A percentile compares a stretch with the other conserved stretches of the same genome.
These are phyloP conservation scores for Motacilla alba DNA, from an alignment of 2,113 vertebrate species.

Conservation along the genomic window DNA sequence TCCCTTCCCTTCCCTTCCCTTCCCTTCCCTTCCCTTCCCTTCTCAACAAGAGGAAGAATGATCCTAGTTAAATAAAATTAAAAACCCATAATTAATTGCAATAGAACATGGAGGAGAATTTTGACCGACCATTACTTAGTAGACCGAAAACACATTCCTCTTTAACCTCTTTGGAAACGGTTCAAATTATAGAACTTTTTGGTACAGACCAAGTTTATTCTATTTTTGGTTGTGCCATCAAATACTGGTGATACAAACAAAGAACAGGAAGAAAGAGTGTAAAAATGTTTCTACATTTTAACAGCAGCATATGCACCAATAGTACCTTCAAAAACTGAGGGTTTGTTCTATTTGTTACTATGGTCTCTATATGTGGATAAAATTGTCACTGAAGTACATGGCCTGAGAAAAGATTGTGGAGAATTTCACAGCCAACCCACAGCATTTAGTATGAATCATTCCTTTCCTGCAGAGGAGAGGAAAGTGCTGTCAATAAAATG, in stretches of 20 bases:
- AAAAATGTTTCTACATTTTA: not conserved
- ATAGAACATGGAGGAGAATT: not conserved
- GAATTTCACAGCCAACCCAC: not conserved
- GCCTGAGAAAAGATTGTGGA: not conserved
- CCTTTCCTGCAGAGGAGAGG: not conserved
- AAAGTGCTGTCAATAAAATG: not conserved
- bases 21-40: not conserved
- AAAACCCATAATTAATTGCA: not conserved
- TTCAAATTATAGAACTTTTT: not conserved
- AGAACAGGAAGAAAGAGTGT: not conserved
- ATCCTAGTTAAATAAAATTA: not conserved
- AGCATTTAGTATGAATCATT: not conserved
- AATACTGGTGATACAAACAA: not conserved
- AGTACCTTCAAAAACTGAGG: not conserved
- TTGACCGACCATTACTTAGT: not conserved
- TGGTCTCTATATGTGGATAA: not conserved
- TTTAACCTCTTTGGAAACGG: not conserved
- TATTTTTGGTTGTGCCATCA: not conserved
- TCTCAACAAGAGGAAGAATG: not conserved
- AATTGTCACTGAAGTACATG: not conserved
- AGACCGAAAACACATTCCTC: not conserved
- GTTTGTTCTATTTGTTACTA: not conserved
- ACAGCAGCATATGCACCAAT: not conserved
- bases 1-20: not conserved
- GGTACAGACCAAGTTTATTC: not conserved